Evolutionary conservation across 2,113 vertebrate genomes (phyloP).

Genomic region (Ellobius talpinus): DNA sequence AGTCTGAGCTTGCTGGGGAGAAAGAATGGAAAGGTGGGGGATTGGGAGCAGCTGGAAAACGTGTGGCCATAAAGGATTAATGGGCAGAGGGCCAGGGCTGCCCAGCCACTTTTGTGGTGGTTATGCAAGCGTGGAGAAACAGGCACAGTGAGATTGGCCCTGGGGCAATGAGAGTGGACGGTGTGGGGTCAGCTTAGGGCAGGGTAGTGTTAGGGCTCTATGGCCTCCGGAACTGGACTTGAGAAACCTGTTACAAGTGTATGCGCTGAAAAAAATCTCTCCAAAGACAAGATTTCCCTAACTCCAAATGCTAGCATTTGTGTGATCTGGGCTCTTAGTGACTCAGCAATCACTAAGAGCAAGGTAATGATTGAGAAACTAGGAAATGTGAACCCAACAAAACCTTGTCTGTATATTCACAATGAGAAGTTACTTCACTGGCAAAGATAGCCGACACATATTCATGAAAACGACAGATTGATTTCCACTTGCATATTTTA

Average conservation of each 20-base stretch:
- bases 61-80: not conserved
- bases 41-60: not conserved
- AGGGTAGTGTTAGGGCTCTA: not conserved
- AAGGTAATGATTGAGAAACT: not conserved
- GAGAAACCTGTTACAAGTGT: not conserved
- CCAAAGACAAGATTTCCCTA: not conserved
- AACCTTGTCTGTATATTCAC: not conserved
- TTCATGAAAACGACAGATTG: not conserved
- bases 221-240: not conserved
- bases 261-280: not conserved
- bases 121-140: not conserved
- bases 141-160: not conserved
- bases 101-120: not conserved
- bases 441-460: not conserved
- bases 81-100: not conserved
- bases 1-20: not conserved
- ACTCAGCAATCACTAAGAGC: not conserved
- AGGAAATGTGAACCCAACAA: not conserved
- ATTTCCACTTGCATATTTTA: slow-evolving; percentile 2
- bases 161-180: not conserved
- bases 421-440: not conserved
- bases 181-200: not conserved
- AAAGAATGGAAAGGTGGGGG: not conserved
- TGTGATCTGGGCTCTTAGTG: not conserved
- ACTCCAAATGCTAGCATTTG: not conserved